These are phyloP conservation scores for Drosophila suzukii DNA, from an alignment of 1,140 invertebrate genomes.

Conservation along the genomic window DNA sequence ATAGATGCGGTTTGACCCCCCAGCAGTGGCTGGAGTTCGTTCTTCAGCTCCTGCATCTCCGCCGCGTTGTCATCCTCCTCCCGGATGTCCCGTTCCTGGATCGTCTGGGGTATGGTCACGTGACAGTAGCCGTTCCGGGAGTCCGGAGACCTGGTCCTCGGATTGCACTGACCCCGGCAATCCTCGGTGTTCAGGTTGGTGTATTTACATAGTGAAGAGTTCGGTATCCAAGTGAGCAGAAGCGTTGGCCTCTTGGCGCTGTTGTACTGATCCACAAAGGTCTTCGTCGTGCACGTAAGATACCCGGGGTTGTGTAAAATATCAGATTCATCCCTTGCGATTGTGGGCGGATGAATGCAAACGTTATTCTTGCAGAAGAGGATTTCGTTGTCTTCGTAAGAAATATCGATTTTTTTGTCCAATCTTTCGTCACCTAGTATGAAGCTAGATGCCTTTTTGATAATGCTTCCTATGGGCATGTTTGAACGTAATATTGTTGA, in stretches of 20 bases:
- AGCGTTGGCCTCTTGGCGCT: conserved; percentile 91
- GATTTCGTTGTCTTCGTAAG: conserved; percentile 92
- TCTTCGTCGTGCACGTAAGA: conserved; percentile 92
- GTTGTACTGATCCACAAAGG: conserved; percentile 89
- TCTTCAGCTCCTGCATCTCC: conserved; percentile 79
- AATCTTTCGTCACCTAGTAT: conserved; percentile 89
- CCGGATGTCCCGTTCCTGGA: conserved; percentile 36
- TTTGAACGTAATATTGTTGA: conserved; percentile 33
- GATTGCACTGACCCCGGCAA: conserved; percentile 23
- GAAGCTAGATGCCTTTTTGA: conserved; percentile 91
- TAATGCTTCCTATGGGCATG: conserved; percentile 91
- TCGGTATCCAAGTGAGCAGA: conserved; percentile 97
- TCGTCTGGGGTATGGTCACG: conserved; percentile 54
- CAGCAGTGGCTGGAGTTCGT: conserved; percentile 74
- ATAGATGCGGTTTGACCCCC: conserved; percentile 85
- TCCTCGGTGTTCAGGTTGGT: conserved; percentile 86
- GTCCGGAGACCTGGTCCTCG: conserved; percentile 17
- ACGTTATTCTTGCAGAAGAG: conserved; percentile 97
- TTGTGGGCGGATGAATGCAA: conserved; percentile 96
- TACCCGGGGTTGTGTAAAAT: conserved; percentile 96
- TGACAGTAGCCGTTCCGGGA: conserved; percentile 43
- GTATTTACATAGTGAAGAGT: conserved; percentile 94
- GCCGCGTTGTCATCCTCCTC: conserved; percentile 62
- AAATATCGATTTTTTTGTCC: conserved; percentile 86
- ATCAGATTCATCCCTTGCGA: conserved; percentile 91